These are phyloP conservation scores for Halictus ligatus DNA, from an alignment of 2,888 invertebrate genomes.

Conservation along the genomic window DNA sequence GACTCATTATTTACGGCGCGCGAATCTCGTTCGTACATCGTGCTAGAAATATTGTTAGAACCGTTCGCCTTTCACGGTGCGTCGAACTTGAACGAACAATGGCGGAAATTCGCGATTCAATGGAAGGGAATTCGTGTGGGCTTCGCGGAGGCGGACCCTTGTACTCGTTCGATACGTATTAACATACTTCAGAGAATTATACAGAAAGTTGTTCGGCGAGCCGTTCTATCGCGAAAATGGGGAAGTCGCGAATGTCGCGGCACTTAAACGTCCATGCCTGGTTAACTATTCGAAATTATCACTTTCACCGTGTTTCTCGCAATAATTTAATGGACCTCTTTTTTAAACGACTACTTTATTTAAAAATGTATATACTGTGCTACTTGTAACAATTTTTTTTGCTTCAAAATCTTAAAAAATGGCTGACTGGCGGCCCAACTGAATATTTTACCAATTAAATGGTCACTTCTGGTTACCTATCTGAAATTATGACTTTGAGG, in stretches of 20 bases:
- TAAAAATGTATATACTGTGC: too few species aligned
- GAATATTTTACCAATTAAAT: too few species aligned
- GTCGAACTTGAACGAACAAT: neutral
- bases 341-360: neutral
- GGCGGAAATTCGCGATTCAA: neutral
- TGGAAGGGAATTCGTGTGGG: neutral
- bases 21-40: neutral
- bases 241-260: neutral
- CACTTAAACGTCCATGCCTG: neutral
- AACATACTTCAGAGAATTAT: neutral
- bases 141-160: neutral
- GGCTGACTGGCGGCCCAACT: too few species aligned
- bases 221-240: neutral
- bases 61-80: neutral
- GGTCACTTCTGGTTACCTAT: too few species aligned
- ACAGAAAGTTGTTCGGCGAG: neutral
- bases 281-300: neutral
- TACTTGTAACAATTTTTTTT: too few species aligned
- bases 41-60: neutral
- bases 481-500: too few species aligned
- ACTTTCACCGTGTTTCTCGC: neutral
- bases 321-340: neutral
- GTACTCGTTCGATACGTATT: neutral
- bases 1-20: neutral
- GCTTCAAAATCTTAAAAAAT: neutral